Percentiles rank a stretch among this genome's conserved stretches.
phyloP scores from a whole-genome alignment of 2,113 vertebrate species.

The Pogona vitticeps region DNA sequence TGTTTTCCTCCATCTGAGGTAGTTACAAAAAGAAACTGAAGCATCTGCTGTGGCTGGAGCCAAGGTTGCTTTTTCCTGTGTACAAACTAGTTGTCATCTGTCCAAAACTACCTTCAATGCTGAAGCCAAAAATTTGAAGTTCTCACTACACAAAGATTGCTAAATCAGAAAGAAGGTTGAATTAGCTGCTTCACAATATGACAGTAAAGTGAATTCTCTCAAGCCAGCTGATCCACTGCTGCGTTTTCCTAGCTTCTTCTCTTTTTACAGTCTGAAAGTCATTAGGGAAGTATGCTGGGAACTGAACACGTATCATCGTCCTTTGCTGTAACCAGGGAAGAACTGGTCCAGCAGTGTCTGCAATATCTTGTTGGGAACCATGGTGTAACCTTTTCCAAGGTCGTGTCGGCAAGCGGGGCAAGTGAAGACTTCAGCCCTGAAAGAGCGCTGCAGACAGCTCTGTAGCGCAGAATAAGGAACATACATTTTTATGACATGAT shows the following conservation, averaged over 20 bases:
- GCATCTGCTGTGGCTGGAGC: slow-evolving; percentile 70
- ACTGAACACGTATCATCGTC: slow-evolving; percentile 85
- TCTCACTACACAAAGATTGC: slow-evolving; percentile 77
- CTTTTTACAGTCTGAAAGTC: slow-evolving; percentile 71
- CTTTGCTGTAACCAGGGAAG: slow-evolving; percentile 98
- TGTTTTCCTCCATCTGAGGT: slow-evolving; percentile 83
- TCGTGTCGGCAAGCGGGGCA: slow-evolving; percentile 96
- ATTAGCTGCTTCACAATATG: slow-evolving; percentile 73
- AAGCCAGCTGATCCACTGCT: slow-evolving; percentile 74
- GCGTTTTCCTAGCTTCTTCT: slow-evolving; percentile 55
- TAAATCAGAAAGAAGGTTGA: slow-evolving; percentile 75
- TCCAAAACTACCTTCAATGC: slow-evolving; percentile 80
- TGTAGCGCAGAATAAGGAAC: slow-evolving; percentile 54
- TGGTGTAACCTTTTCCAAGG: slow-evolving; percentile 92
- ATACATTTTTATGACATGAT: neutral
- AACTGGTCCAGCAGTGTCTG: slow-evolving; percentile 97
- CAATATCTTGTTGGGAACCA: slow-evolving; percentile 92
- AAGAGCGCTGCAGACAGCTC: slow-evolving; percentile 96
- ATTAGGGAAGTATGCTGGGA: slow-evolving; percentile 51
- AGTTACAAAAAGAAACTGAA: slow-evolving; percentile 79
- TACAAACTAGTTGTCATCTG: slow-evolving; percentile 70
- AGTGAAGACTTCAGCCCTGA: slow-evolving; percentile 93
- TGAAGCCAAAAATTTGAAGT: slow-evolving; percentile 75
- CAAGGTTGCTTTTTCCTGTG: slow-evolving; percentile 63
- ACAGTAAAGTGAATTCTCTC: slow-evolving; percentile 64